These are phyloP conservation scores for Melanerpes aurifrons DNA, from an alignment of 2,113 vertebrate species.

Conservation along the genomic window DNA sequence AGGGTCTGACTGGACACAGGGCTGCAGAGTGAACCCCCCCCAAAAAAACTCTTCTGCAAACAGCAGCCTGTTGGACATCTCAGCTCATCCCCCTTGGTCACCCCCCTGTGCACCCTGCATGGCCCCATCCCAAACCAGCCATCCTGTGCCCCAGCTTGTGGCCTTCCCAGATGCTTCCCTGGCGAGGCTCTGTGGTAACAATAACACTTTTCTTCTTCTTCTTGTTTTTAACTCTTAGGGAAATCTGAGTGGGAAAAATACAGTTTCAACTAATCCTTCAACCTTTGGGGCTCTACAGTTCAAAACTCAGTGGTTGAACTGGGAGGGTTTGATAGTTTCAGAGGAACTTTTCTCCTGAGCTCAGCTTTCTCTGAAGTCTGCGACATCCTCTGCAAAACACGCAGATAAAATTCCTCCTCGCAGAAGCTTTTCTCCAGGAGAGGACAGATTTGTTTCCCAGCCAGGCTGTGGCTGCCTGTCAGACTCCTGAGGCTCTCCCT, in stretches of 20 bases:
- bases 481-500: neutral
- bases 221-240: neutral
- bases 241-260: neutral
- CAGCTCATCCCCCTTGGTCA: neutral
- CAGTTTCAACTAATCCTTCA: neutral
- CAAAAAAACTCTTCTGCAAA: neutral
- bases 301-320: neutral
- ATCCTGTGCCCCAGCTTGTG: rapidly evolving
- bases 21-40: neutral
- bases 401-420: neutral
- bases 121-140: neutral
- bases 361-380: neutral
- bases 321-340: neutral
- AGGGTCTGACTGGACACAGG: neutral
- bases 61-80: neutral
- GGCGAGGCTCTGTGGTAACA: neutral
- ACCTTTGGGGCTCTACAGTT: neutral
- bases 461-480: neutral
- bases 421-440: neutral
- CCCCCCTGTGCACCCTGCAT: neutral
- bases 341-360: neutral
- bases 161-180: neutral
- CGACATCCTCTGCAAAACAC: rapidly evolving
- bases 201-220: neutral
- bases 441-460: neutral